Base-by-base conservation (phyloP, 2,113 vertebrate genomes). In the Anoplopoma fimbria region DNA sequence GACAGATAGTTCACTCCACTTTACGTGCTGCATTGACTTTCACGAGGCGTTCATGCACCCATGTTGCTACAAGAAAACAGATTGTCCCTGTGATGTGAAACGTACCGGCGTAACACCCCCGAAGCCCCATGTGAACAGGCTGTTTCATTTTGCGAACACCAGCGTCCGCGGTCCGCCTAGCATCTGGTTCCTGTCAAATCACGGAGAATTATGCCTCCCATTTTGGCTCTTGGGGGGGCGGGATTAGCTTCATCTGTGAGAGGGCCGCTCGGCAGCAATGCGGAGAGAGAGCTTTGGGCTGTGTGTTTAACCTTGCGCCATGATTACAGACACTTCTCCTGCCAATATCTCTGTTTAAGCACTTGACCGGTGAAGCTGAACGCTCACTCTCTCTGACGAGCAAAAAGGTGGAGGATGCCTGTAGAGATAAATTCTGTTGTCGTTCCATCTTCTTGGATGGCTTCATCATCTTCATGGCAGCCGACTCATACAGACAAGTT, bases 141-240 rank as follows among this genome's bases (percentile, higher is more conserved):
- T 84, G 81, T 89, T 89, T 78, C 73, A 73, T 74, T 84, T 83
- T 68, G 79, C 80, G 60, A 81, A 88, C 86, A 57, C 70, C 77
- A 51, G 55, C 60, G 53, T 69, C 53, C 36, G 14, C 23, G 33
- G 84, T 57, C 71, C 36, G 69, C 68, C 69, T 29, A 51, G 81
- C 90, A 90, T 90, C 89, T 91, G 91, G 61, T 87, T 80, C 84
- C 84, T 83, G 88, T 91, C 90, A 89, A 68, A 79, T 69, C 83
- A 42, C 69, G 9, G 47, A 79, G 86, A 82, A 69, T 81, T 68
- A 83, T 75, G 77, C 55, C 55, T 69, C 83, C 80, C 40, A 3
- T 87, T 88, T 70, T 71, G 77, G 75, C 79, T 89, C 79, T 10
- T 21, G 47, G 65, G 71, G 65, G 71, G 77, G 40, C 19, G 60